Base-by-base conservation (phyloP, 2,113 vertebrate species). In the Bubo bubo region DNA sequence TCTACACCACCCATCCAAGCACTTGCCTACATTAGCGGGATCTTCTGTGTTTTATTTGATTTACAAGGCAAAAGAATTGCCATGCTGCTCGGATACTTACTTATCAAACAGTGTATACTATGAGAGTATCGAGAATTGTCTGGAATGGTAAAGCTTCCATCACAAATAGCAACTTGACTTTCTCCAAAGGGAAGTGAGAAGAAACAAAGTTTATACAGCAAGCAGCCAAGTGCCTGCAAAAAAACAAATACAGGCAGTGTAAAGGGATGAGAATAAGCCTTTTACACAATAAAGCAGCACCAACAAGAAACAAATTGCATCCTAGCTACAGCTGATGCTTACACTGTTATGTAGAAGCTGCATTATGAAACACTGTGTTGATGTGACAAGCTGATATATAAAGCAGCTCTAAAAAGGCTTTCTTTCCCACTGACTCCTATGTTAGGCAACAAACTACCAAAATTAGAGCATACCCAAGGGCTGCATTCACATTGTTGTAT, bases 151-250 rank as follows among this genome's bases (percentile, higher is more conserved):
- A 99, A 99, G 97, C 97, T 99, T 95, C 99, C 99, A 16, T 99
- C 99, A 45, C 99, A 99, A 97, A 99, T 99, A 96, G 99, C 99
- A 70, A 99, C 99, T 97, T 99, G 99, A 97, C 99, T 99, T 97
- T 99, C 99, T 97, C 99, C 99, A 95, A 99, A 99, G 62, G 99
- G 99, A 98, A 99, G 99, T 2, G 98, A 95, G 96, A 99, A 99
- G 99, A 99, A 99, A 98, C 99, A 99, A 93, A 99, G 99, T 98
- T 99, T 99, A 98, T 99, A 99, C 88, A 99, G 99, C 98, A 99
- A 99, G 98, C 99, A 99, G 96, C 99, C 99, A 77, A 99, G 98
- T 6, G 99, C 99, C 99, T 99, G 98, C 34, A 95, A 97, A 79
- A 89, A 79, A 64, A 87, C 67, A 80, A 89, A 91, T 37, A 74